phyloP scores from a whole-genome alignment of 2,888 invertebrate genomes.

The Patella depressa region DNA sequence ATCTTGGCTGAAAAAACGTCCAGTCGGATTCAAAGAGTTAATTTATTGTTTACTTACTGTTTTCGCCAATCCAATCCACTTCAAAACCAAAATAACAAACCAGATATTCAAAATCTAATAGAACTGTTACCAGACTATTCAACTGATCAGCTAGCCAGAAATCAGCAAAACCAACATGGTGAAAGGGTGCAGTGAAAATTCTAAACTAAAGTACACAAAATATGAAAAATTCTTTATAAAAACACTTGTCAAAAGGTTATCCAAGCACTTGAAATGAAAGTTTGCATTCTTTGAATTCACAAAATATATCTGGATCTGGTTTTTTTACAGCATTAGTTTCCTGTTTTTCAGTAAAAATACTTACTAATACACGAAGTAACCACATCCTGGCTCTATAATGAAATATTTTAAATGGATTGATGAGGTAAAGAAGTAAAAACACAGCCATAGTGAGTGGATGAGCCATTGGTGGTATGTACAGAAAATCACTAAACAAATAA shows the following conservation, averaged over 20 bases:
- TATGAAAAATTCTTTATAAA: too few relatives aligned
- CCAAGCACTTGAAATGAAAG: too few relatives aligned
- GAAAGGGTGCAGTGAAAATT: slow-evolving; percentile 90
- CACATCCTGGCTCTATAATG: slow-evolving; percentile 94
- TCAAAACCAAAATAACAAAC: slow-evolving; percentile 84
- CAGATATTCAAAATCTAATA: slow-evolving; percentile 94
- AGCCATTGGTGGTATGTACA: slow-evolving; percentile 92
- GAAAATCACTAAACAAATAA: slow-evolving; percentile 84
- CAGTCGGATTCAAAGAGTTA: too few relatives aligned
- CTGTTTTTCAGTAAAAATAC: slow-evolving; percentile 35
- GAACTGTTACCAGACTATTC: slow-evolving; percentile 90
- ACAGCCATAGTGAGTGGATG: slow-evolving; percentile 87
- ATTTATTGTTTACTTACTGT: slow-evolving; percentile 45
- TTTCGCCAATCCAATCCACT: slow-evolving; percentile 67
- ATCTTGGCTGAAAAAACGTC: too few relatives aligned
- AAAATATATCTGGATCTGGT: too few relatives aligned
- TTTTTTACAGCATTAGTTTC: too few relatives aligned
- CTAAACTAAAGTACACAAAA: slow-evolving; percentile 56
- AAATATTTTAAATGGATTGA: slow-evolving; percentile 93
- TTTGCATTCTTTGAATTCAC: too few relatives aligned
- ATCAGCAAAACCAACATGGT: slow-evolving; percentile 95
- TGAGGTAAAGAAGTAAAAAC: slow-evolving; percentile 84
- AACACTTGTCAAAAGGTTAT: too few relatives aligned
- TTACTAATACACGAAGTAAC: slow-evolving; percentile 87
- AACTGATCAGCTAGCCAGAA: slow-evolving; percentile 99